Percentiles rank a stretch among this genome's conserved stretches.
Conservation (phyloP, 2,797 vertebrate species). For the Triplophysa yarkandensis region DNA sequence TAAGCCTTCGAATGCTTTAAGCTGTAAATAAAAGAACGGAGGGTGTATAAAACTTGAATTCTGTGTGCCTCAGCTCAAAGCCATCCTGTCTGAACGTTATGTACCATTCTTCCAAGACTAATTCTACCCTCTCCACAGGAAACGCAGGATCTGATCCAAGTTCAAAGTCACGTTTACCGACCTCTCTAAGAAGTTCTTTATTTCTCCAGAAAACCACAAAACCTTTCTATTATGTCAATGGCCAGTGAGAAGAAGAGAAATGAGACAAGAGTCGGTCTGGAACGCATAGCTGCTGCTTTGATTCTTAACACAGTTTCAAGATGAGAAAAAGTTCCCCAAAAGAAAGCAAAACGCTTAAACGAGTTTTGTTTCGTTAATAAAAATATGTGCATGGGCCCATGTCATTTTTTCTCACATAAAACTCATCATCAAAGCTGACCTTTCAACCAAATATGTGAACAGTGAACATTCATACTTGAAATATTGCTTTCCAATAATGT, state of each 20-base stretch:
- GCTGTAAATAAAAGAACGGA: slow-evolving; percentile 58
- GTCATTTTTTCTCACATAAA: not conserved
- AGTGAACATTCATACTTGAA: not conserved
- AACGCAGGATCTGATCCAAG: slow-evolving; percentile 94
- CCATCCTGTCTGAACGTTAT: slow-evolving; percentile 72
- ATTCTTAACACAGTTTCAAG: slow-evolving; percentile 12
- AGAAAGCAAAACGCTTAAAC: slow-evolving; percentile 55
- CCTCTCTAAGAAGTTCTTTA: slow-evolving; percentile 87
- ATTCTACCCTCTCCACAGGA: slow-evolving; percentile 88
- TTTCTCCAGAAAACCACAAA: slow-evolving; percentile 83
- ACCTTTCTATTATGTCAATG: slow-evolving; percentile 60
- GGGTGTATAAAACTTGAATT: slow-evolving; percentile 64
- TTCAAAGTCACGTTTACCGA: slow-evolving; percentile 96
- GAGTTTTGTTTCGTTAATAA: not conserved
- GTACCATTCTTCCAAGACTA: slow-evolving; percentile 79
- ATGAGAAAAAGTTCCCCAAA: slow-evolving; percentile 63
- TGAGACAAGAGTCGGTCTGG: slow-evolving; percentile 43
- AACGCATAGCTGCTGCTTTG: slow-evolving; percentile 36
- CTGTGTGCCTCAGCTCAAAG: slow-evolving; percentile 68
- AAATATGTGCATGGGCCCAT: not conserved
- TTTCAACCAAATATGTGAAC: not conserved
- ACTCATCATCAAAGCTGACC: not conserved
- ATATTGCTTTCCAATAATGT: not conserved
- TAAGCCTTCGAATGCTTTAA: slow-evolving; percentile 57
- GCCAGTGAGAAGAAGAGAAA: slow-evolving; percentile 41